A percentile compares a stretch with the other conserved stretches of the same genome.
Conservation (phyloP, 2,888 invertebrate genomes). For the Nezara viridula region DNA sequence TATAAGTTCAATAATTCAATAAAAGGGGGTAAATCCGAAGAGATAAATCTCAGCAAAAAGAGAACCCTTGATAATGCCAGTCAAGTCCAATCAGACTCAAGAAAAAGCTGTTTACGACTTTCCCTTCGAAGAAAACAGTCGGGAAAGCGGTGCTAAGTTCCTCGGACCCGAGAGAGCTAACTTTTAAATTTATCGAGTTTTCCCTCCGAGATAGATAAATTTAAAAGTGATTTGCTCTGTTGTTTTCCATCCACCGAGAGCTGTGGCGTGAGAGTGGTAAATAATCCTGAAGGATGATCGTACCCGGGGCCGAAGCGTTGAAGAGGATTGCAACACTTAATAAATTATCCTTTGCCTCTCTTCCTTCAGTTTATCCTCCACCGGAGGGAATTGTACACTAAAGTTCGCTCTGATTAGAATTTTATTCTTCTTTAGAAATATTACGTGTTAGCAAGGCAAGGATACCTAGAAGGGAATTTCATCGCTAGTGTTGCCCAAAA, state of each 20-base stretch:
- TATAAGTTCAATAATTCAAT: too few relatives aligned
- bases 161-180: background rate
- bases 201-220: background rate
- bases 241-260: background rate
- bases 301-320: background rate
- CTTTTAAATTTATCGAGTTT: conserved; percentile 16
- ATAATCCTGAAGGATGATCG: background rate
- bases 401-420: background rate
- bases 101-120: background rate
- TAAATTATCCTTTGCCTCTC: background rate
- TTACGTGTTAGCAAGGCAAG: too few relatives aligned
- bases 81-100: background rate
- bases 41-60: background rate
- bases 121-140: background rate
- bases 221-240: background rate
- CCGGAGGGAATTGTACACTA: background rate
- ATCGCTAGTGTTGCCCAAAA: too few relatives aligned
- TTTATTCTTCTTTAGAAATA: too few relatives aligned
- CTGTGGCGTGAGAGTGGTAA: background rate
- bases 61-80: background rate
- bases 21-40: background rate
- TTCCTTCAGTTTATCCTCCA: background rate
- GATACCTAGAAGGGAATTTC: too few relatives aligned
- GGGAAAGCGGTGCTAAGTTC: background rate
- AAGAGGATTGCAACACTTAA: conserved; percentile 34